Conservation (phyloP, 2,113 vertebrate species). For the Lipotes vexillifer region DNA sequence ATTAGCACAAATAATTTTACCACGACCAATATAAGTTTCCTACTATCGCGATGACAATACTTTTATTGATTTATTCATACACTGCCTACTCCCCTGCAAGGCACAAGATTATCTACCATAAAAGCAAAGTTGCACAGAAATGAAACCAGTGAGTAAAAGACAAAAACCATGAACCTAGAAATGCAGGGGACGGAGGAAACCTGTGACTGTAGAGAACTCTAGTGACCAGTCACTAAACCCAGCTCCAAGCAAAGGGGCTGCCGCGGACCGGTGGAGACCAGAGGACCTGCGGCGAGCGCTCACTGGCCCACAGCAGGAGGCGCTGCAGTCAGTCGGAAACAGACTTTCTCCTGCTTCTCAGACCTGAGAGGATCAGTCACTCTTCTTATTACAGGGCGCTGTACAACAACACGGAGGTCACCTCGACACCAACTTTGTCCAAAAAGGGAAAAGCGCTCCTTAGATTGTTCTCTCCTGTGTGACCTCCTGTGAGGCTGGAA, state of each 20-base stretch:
- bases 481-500: not conserved
- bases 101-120: not conserved
- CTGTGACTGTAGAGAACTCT: not conserved
- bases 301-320: too few species aligned
- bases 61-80: not conserved
- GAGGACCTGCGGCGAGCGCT: too few species aligned
- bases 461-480: not conserved
- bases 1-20: not conserved
- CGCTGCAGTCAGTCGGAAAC: not conserved
- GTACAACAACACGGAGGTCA: not conserved
- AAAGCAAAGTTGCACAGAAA: conserved; percentile 9
- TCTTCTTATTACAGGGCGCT: not conserved
- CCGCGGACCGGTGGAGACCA: not conserved
- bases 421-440: not conserved
- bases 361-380: not conserved
- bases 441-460: not conserved
- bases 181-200: not conserved
- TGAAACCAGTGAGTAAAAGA: not conserved
- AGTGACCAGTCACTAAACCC: not conserved
- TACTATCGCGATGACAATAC: not conserved
- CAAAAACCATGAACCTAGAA: not conserved
- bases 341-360: not conserved
- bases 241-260: not conserved
- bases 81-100: not conserved
- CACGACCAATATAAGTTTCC: not conserved